Base-by-base conservation (phyloP, 2,888 invertebrate genomes). In the Epistrophe eligans region DNA sequence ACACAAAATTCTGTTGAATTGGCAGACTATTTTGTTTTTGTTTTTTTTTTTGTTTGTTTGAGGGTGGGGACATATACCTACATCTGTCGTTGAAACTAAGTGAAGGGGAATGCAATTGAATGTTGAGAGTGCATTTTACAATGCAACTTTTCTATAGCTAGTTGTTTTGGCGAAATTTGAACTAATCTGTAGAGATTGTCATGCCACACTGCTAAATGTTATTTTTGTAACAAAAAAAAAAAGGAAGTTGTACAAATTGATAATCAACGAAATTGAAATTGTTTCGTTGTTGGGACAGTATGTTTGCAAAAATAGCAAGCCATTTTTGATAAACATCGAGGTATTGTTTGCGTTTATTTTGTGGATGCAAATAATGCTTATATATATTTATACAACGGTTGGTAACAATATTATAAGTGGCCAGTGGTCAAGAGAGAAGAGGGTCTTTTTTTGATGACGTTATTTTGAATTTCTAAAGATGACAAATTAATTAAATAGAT, bases 51-150 rank as follows among this genome's bases (percentile, higher is more conserved):
- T 24, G 0, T 15, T 4, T 28, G 6, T 1, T 2, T n/a, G 7
- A 5, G 8, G 6, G 13, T 9, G 15, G 19, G 17, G 52, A 3
- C n/a, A n/a, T 15, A 15, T n/a, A n/a, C n/a, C n/a, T n/a, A n/a
- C n/a, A n/a, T n/a, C n/a, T n/a, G n/a, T n/a, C n/a, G n/a, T 8
- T 2, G n/a, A 11, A 66, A 45, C 24, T 38, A 70, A n/a, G n/a
- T 70, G n/a, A 55, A 79, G 28, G n/a, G 13, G 60, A 70, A 74
- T 55, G 67, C 52, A 76, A 81, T 81, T 76, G 81, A 70, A 81
- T 62, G 52, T 80, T 60, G 57, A 57, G 19, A 35, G 19, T 58
- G 32, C 45, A 64, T 57, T 66, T 52, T 38, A 52, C 52, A 64
- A 52, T 64, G 48, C 17, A 45, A 17, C 35, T 58, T 19, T 55